phyloP scores from a whole-genome alignment of 53 echinoderm and acorn worm genomes.

The Arbacia lixula region DNA sequence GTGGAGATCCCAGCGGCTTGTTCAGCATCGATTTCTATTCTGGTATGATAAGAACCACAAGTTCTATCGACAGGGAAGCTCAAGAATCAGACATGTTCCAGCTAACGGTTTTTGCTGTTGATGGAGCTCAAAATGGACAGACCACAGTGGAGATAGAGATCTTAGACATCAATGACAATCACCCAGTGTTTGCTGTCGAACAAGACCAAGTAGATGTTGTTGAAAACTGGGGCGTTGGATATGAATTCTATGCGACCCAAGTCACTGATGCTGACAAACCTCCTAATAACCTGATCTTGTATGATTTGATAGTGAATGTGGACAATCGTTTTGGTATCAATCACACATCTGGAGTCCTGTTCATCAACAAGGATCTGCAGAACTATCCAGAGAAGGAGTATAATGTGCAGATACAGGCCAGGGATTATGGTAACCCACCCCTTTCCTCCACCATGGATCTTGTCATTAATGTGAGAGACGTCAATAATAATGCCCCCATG shows the following conservation, averaged over 20 bases:
- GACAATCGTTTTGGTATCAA: constrained; percentile 79
- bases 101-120: constrained; percentile 70
- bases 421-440: constrained; percentile 88
- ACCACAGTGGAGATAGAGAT: constrained; percentile 71
- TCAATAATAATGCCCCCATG: constrained; percentile 87
- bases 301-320: constrained; percentile 75
- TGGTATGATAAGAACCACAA: constrained; percentile 65
- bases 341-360: constrained; percentile 77
- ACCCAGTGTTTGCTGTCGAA: constrained; percentile 64
- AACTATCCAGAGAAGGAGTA: constrained; percentile 60
- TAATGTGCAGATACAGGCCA: constrained; percentile 71
- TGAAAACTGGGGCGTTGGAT: constrained; percentile 88
- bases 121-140: constrained; percentile 70
- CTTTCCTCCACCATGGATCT: constrained; percentile 71
- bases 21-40: constrained; percentile 73
- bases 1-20: constrained; percentile 81
- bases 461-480: constrained; percentile 75
- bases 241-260: constrained; percentile 70
- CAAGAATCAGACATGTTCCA: constrained; percentile 49
- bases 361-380: constrained; percentile 71
- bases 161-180: constrained; percentile 89
- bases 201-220: constrained; percentile 78
- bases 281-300: constrained; percentile 84
- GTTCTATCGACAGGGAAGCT: constrained; percentile 74
- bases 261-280: constrained; percentile 81